Evolutionary conservation across 2,888 invertebrate species (phyloP), one percentile per base, ranked within the genome.

Genomic region (Drosophila atripex): DNA sequence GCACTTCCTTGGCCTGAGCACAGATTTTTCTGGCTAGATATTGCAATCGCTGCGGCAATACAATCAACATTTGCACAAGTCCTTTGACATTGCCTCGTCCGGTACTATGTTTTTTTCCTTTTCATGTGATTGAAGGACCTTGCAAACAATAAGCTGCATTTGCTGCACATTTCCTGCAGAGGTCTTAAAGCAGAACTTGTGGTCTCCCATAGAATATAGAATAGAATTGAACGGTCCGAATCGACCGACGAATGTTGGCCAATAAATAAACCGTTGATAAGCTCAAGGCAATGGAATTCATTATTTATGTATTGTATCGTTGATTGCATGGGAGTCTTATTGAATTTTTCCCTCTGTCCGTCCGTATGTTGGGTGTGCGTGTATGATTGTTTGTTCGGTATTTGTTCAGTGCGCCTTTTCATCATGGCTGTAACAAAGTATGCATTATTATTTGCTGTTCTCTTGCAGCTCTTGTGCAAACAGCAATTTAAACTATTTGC

Each of bases 251-350:
- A 35, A 53, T 71, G 75, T 59, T 77, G 80, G 59, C 73, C 80
- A 82, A 82, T 83, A 82, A 88, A 83, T 83, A 82, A 88, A 66
- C 69, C 88, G 70, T 83, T 88, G 88, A 82, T 82, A 88, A 86
- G 85, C 82, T 71, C 66, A 68, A 76, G 71, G 88, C 88, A 77
- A 66, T 88, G 88, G 84, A 72, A 88, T 82, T 86, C 88, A 83
- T 88, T 88, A 70, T 74, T 77, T 73, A 79, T 79, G 78, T 88
- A 83, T 80, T 80, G 88, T 65, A 59, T 68, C 79, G 66, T 68
- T 88, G 88, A 80, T 80, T 80, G 88, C 83, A 75, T 72, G 57
- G 70, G 39, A 57, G 53, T 73, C 65, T 65, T 70, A 73, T 69
- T 69, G 69, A 69, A 72, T 69, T 65, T 57, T 54, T 47, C 49